A percentile compares a stretch with the other conserved stretches of the same genome.
Evolutionary conservation across 2,797 vertebrate species (phyloP).

Genomic region (Mus minutoides): DNA sequence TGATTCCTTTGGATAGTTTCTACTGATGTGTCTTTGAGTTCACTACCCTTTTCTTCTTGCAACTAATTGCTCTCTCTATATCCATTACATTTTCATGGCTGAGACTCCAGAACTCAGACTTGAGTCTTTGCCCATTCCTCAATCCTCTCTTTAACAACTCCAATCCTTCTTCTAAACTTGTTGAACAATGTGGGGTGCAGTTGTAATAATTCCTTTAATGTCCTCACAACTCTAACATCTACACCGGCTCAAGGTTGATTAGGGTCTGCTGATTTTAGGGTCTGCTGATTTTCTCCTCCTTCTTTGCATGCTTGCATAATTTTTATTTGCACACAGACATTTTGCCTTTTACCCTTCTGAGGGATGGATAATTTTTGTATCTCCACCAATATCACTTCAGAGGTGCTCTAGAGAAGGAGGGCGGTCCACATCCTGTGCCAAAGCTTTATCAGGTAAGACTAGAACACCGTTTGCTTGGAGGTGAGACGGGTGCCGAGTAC

Average conservation of each 20-base stretch:
- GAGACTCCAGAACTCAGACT: not conserved
- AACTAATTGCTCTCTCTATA: not conserved
- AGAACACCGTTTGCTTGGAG: not conserved
- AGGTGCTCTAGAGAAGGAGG: not conserved
- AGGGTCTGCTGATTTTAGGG: not conserved
- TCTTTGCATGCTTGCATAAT: not conserved
- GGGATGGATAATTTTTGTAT: not conserved
- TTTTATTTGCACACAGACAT: not conserved
- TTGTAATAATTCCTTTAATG: not conserved
- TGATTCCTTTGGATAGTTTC: not conserved
- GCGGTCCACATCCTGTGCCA: not conserved
- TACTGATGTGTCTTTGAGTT: not conserved
- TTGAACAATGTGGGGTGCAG: not conserved
- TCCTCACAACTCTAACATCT: conserved; percentile 4
- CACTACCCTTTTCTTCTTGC: conserved; percentile 40
- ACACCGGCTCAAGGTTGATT: not conserved
- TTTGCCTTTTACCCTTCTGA: not conserved
- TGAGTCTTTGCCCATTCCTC: not conserved
- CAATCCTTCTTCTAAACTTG: not conserved
- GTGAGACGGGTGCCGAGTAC: not conserved
- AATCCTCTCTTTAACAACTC: not conserved
- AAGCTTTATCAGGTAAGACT: not conserved
- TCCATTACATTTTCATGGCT: not conserved
- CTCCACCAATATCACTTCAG: not conserved
- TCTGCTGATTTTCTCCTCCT: conserved; percentile 22